Conservation (phyloP, 2,797 vertebrate species). For the Lepidocolaptes lacrymiger region DNA sequence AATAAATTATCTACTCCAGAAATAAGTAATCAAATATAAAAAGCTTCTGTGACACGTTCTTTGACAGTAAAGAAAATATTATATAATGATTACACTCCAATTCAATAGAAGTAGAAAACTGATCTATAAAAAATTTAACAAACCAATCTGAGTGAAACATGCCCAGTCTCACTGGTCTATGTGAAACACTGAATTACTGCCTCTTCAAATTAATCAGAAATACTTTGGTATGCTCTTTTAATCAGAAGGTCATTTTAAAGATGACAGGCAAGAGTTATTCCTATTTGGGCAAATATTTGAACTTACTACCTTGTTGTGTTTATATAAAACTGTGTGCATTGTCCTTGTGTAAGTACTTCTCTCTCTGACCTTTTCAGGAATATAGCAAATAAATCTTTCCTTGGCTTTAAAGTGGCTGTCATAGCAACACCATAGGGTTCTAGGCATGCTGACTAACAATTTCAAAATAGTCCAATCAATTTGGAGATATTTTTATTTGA, state of each 20-base stretch:
- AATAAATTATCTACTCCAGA: neutral
- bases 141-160: neutral
- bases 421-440: neutral
- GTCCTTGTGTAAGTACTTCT: constrained; percentile 45
- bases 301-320: constrained; percentile 3
- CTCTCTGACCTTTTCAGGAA: constrained; percentile 42
- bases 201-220: neutral
- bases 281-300: constrained; percentile 43
- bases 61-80: neutral
- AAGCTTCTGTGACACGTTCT: neutral
- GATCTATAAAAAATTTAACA: constrained; percentile 26
- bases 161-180: neutral
- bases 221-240: constrained; percentile 5
- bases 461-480: neutral
- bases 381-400: constrained; percentile 36
- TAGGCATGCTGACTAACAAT: neutral
- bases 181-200: neutral
- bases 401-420: constrained; percentile 33
- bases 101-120: neutral
- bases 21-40: constrained; percentile 24
- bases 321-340: constrained; percentile 15
- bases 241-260: neutral
- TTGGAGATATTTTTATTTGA: neutral
- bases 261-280: constrained; percentile 12
- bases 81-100: constrained; percentile 3